Base-by-base conservation (phyloP, 2,797 vertebrate genomes). In the Falco biarmicus region DNA sequence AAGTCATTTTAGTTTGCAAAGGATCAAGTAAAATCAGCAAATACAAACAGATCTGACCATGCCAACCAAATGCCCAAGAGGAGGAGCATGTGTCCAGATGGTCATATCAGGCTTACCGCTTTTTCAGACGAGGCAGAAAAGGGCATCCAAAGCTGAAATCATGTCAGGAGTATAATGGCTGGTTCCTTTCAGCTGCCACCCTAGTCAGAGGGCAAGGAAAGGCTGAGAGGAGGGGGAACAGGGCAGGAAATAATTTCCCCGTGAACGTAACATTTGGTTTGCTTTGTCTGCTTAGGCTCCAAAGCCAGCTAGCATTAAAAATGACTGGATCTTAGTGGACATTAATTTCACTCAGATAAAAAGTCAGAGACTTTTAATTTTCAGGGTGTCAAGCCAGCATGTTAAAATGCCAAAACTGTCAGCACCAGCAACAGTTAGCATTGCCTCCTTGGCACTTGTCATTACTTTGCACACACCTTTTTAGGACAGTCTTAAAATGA, bases 321-420 rank as follows among this genome's bases (percentile, higher is more conserved):
- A n/a, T 66, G n/a, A 59, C 71, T 85, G 63, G 39, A 83, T 86
- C 66, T 79, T 60, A 73, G 59, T 54, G 96, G 93, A 91, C 95
- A 91, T 66, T 91, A 94, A 94, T 92, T 95, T 91, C 59, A 91
- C 63, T 91, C 85, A 82, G 77, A 89, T 87, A 91, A 96, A 88
- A 95, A 93, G 87, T 92, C 93, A 94, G 89, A 92, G 85, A 84
- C 82, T 96, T 97, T 89, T 97, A 96, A 97, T 97, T 97, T 97
- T 94, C 94, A 93, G 63, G 59, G 85, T 85, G 10, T 96, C 95
- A 95, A 93, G 79, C 37, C 66, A 81, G 54, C 15, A 16, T 88
- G 93, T 96, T 93, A 79, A 96, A 97, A 93, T 91, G 95, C 87
- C 89, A 88, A 79, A 93, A 81, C 83, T 93, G 92, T 96, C 95